Evolutionary conservation across 2,113 vertebrate genomes (phyloP), one percentile per base, ranked within the genome.

Genomic region (Lanius collurio): DNA sequence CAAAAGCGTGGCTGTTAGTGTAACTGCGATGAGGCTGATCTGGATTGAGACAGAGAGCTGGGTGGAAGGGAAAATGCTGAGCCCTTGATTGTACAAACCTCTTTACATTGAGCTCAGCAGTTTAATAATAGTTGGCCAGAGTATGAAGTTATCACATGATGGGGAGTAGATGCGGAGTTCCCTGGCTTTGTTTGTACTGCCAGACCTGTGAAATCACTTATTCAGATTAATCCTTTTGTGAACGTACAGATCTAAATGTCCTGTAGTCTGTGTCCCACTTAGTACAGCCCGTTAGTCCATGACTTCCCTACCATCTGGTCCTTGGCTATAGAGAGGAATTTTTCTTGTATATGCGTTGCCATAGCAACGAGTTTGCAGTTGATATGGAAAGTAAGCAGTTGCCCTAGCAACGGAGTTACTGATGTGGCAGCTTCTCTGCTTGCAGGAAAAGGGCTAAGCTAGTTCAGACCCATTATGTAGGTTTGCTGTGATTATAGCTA

Each of bases 341-440:
- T 98, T 98, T 99, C 98, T 98, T 99, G 99, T 99, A 98, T 99
- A 99, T 97, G 98, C 97, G 98, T 99, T 98, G 97, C 99, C 98
- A 98, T 99, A 98, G 98, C 98, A 99, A 99, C 98, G 90, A 96
- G 98, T 98, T 98, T 98, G 98, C 98, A 98, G 99, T 99, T 99
- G 98, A 99, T 99, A 99, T 98, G 98, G 98, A 99, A 99, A 99
- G 98, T 98, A 99, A 99, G 98, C 98, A 98, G 99, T 99, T 99
- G 98, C 99, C 98, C 92, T 98, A 98, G 99, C 98, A 99, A 99
- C 98, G 21, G 98, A 98, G 98, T 99, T 99, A 99, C 98, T 98
- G 98, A 98, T 99, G 99, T 99, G 98, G 98, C 97, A 98, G 98
- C 97, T 97, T 88, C 82, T 85, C 84, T 88, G 97, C 96, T 98